These are phyloP conservation scores for Glaucopsyche alexis DNA, from an alignment of 2,888 invertebrate genomes.

Conservation along the genomic window DNA sequence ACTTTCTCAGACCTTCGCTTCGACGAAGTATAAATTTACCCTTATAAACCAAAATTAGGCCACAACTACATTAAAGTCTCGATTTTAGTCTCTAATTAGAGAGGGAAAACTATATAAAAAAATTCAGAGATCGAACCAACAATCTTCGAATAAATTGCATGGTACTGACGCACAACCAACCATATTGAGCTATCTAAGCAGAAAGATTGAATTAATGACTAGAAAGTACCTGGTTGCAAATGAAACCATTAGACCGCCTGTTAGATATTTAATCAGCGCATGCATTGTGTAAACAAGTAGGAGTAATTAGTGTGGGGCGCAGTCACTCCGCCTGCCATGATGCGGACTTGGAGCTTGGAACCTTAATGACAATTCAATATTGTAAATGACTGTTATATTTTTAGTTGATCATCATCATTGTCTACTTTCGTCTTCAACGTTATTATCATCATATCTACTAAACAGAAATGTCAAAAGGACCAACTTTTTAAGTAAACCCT, in stretches of 20 bases:
- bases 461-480: too few relatives aligned
- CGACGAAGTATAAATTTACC: too few relatives aligned
- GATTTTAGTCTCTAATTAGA: too few relatives aligned
- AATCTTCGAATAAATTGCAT: neutral
- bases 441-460: too few relatives aligned
- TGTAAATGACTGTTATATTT: too few relatives aligned
- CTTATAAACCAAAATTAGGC: neutral
- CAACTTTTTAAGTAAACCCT: too few relatives aligned
- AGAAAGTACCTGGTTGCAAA: conserved; percentile 19
- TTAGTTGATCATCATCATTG: too few relatives aligned
- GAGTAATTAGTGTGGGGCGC: conserved; percentile 65
- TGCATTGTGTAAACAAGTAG: conserved; percentile 63
- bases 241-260: conserved; percentile 27
- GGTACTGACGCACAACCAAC: neutral
- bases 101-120: neutral
- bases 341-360: conserved; percentile 46
- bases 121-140: neutral
- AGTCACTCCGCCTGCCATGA: conserved; percentile 37
- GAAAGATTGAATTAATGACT: neutral
- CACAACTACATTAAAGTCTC: neutral
- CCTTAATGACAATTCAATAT: conserved; percentile 40
- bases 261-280: conserved; percentile 49
- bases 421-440: too few relatives aligned
- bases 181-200: conserved; percentile 18
- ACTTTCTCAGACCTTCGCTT: too few relatives aligned